Evolutionary conservation across 2,888 invertebrate genomes (phyloP).

Genomic region (Rhodophaea formosa): DNA sequence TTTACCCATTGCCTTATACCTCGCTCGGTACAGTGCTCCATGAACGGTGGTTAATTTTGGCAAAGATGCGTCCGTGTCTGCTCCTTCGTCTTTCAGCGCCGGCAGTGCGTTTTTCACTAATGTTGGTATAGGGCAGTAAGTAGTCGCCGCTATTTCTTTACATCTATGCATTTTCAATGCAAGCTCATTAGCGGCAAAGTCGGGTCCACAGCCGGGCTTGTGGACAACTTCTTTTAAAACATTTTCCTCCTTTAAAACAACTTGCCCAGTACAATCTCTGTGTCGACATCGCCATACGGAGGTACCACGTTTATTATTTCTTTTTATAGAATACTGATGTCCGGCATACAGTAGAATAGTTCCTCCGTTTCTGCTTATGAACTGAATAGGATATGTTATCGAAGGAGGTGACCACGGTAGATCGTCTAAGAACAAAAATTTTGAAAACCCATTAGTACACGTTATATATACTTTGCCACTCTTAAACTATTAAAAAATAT

Average conservation of each 20-base stretch:
- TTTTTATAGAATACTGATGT: slow-evolving; percentile 11
- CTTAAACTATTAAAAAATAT: no score
- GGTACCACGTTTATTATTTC: slow-evolving; percentile 9
- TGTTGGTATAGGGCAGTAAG: slow-evolving; percentile 8
- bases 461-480: no score
- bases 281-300: slow-evolving; percentile 11
- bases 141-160: slow-evolving; percentile 12
- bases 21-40: slow-evolving; percentile 7
- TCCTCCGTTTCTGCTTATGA: slow-evolving; percentile 9
- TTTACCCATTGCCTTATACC: slow-evolving; percentile 12
- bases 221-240: slow-evolving; percentile 7
- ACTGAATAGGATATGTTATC: slow-evolving; percentile 4
- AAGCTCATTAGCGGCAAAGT: slow-evolving; percentile 2
- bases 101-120: slow-evolving; percentile 7
- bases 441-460: no score
- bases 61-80: background rate
- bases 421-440: slow-evolving; percentile 10
- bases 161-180: slow-evolving; percentile 9
- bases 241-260: slow-evolving; percentile 5
- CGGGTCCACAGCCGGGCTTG: background rate
- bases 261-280: slow-evolving; percentile 7
- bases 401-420: slow-evolving; percentile 14
- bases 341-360: slow-evolving; percentile 9
- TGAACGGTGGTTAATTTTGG: slow-evolving; percentile 9
- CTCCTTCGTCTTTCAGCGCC: background rate